Percentiles rank a stretch among this genome's conserved stretches.
Evolutionary conservation across 2,113 vertebrate genomes (phyloP).

Genomic region (Pseudorhombus dupliciocellatus): DNA sequence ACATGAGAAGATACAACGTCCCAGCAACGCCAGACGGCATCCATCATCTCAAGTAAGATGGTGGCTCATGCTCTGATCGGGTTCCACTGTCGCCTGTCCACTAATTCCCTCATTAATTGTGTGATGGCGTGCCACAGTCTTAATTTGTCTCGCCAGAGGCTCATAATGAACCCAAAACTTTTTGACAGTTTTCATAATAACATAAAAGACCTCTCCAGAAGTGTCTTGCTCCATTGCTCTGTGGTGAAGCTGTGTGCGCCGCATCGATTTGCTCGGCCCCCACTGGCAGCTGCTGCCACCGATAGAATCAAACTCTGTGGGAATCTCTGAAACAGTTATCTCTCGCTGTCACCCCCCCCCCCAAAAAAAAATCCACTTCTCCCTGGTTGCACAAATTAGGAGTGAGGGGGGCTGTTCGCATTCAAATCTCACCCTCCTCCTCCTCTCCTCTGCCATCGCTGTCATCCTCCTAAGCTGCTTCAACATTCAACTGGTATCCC

Average conservation of each 20-base stretch:
- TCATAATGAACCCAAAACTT: neutral
- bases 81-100: neutral
- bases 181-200: neutral
- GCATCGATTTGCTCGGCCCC: neutral
- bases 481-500: slow-evolving; percentile 68
- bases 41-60: slow-evolving; percentile 87
- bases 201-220: neutral
- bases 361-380: slow-evolving; percentile 26
- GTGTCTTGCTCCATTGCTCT: neutral
- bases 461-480: slow-evolving; percentile 68
- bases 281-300: neutral
- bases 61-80: neutral
- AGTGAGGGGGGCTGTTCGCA: slow-evolving; percentile 28
- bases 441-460: slow-evolving; percentile 61
- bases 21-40: slow-evolving; percentile 90
- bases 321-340: slow-evolving; percentile 1
- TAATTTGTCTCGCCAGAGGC: neutral
- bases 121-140: neutral
- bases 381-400: slow-evolving; percentile 2
- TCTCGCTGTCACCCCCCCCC: neutral
- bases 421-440: slow-evolving; percentile 55
- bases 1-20: slow-evolving; percentile 88
- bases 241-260: neutral
- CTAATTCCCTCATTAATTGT: neutral
- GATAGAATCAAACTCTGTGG: neutral